Conservation (phyloP, 2,888 invertebrate species). For the Agrypnus murinus region DNA sequence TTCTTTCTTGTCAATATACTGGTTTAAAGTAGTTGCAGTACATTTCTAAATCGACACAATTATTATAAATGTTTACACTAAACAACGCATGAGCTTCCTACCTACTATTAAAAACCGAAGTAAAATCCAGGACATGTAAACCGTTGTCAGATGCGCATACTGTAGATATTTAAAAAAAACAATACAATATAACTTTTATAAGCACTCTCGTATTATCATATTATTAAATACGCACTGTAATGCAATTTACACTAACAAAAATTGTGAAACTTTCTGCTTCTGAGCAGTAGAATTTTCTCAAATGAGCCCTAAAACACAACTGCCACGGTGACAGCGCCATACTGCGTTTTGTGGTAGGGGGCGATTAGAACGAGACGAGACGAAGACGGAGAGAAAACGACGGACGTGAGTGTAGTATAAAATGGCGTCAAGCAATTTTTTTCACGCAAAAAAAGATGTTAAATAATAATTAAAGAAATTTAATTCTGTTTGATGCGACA, state of each 20-base stretch:
- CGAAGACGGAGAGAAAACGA: constrained; percentile 23
- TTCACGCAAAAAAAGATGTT: no score
- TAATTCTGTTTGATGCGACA: no score
- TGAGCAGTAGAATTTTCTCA: constrained; percentile 31
- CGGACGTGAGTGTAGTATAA: background rate
- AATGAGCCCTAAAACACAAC: constrained; percentile 57
- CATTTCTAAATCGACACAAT: background rate
- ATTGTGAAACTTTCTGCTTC: constrained; percentile 35
- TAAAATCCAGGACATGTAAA: constrained; percentile 47
- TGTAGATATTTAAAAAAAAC: constrained; percentile 30
- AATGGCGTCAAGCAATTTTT: constrained; percentile 18
- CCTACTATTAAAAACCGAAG: constrained; percentile 41
- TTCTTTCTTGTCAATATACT: no score
- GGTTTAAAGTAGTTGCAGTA: no score
- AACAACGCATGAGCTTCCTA: constrained; percentile 44
- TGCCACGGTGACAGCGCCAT: constrained; percentile 64
- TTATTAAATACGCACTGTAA: constrained; percentile 22
- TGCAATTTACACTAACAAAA: constrained; percentile 43
- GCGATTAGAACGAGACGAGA: constrained; percentile 42
- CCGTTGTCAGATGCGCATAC: constrained; percentile 46
- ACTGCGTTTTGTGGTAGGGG: constrained; percentile 55
- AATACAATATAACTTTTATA: constrained; percentile 20
- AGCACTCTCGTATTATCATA: constrained; percentile 2
- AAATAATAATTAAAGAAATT: no score
- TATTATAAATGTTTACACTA: constrained; percentile 16